Evolutionary conservation across 1,140 invertebrate species (phyloP).

Genomic region (Drosophila lini): DNA sequence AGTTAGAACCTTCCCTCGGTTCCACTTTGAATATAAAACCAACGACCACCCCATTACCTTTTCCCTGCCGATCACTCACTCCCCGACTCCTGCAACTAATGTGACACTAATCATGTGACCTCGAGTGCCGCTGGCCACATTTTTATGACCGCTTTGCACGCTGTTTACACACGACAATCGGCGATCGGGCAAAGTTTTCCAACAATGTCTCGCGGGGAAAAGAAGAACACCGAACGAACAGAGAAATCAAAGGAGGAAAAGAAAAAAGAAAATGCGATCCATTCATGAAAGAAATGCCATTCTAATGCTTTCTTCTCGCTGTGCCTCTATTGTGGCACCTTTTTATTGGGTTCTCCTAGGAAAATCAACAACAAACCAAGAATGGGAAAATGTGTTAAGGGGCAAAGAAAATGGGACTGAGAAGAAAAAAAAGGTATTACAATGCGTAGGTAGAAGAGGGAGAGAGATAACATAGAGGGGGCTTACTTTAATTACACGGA

Average conservation of each 20-base stretch:
- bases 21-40: constrained; percentile 54
- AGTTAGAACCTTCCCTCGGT: constrained; percentile 10
- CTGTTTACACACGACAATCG: constrained; percentile 63
- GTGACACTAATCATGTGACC: constrained; percentile 79
- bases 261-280: constrained; percentile 51
- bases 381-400: constrained; percentile 54
- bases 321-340: constrained; percentile 61
- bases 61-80: not conserved
- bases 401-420: constrained; percentile 39
- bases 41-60: not conserved
- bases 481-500: constrained; percentile 6
- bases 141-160: constrained; percentile 71
- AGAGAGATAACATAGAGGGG: not conserved
- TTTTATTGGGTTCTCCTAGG: constrained; percentile 37
- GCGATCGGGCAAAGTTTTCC: constrained; percentile 56
- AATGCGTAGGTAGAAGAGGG: constrained; percentile 19
- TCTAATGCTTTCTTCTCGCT: constrained; percentile 68
- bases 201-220: constrained; percentile 33
- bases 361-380: constrained; percentile 56
- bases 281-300: constrained; percentile 78
- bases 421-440: not conserved
- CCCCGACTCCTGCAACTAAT: constrained; percentile 41
- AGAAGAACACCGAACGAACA: constrained; percentile 19
- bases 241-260: not conserved
- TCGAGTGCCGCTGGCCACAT: constrained; percentile 64